Evolutionary conservation across 2,113 vertebrate species (phyloP).

Genomic region (Chinchilla lanigera): DNA sequence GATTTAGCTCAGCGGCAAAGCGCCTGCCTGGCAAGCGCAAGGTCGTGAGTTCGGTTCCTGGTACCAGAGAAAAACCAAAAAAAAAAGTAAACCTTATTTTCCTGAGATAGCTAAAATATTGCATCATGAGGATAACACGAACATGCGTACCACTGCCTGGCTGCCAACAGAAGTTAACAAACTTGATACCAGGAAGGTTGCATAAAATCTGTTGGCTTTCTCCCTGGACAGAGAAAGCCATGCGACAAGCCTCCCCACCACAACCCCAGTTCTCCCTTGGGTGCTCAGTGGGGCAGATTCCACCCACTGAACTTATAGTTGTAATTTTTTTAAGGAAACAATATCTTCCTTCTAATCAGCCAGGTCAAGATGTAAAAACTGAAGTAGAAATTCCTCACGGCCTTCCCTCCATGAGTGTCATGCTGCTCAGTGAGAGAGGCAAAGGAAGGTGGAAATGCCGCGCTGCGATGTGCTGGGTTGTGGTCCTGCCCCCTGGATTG

Average conservation of each 20-base stretch:
- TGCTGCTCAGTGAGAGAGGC: not conserved
- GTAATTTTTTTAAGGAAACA: not conserved
- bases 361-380: not conserved
- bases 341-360: not conserved
- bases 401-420: not conserved
- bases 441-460: not conserved
- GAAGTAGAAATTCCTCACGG: not conserved
- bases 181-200: not conserved
- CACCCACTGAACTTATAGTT: not conserved
- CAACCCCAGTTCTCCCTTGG: not conserved
- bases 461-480: not conserved
- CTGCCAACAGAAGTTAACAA: not conserved
- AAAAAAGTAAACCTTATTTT: slow-evolving; percentile 9
- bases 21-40: no score
- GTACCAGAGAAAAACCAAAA: no score
- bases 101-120: not conserved
- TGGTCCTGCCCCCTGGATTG: not conserved
- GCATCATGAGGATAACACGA: not conserved
- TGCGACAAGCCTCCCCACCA: not conserved
- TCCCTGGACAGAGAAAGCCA: not conserved
- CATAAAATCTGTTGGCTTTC: not conserved
- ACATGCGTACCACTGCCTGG: not conserved
- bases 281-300: not conserved
- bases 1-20: no score
- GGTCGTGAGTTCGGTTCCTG: no score